Conservation (phyloP, 2,888 invertebrate species). For the Lithophane leautieri region DNA sequence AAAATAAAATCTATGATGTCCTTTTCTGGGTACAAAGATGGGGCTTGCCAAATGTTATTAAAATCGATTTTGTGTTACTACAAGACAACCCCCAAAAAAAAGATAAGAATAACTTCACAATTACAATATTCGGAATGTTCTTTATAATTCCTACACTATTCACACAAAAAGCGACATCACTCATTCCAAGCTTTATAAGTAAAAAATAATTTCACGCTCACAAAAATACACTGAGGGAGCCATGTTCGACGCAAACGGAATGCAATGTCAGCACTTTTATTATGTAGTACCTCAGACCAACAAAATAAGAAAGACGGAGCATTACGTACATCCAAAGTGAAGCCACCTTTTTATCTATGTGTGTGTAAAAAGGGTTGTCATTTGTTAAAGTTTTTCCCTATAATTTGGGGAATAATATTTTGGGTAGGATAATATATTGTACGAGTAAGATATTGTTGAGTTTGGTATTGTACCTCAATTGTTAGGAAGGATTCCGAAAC, state of each 20-base stretch:
- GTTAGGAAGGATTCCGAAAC: too few species aligned
- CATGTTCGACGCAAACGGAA: slow-evolving; percentile 23
- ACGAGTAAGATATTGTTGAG: too few species aligned
- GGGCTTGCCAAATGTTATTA: background rate
- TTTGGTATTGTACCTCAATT: too few species aligned
- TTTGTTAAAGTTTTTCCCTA: too few species aligned
- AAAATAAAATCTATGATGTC: too few species aligned
- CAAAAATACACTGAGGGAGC: slow-evolving; percentile 28
- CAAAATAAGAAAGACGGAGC: too few species aligned
- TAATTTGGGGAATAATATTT: too few species aligned
- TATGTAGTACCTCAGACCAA: too few species aligned
- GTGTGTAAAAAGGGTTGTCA: too few species aligned
- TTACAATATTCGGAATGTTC: background rate
- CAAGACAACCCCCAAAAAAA: background rate
- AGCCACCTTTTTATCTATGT: too few species aligned
- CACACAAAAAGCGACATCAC: slow-evolving; percentile 1
- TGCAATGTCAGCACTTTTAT: slow-evolving; percentile 39
- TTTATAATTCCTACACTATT: background rate
- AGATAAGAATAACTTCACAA: background rate
- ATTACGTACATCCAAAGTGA: too few species aligned
- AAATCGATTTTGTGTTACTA: background rate
- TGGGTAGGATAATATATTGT: too few species aligned
- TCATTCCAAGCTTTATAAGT: slow-evolving; percentile 22
- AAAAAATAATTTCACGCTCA: slow-evolving; percentile 30
- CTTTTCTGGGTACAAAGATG: background rate